phyloP scores from a whole-genome alignment of 2,113 vertebrate species.

The Microcebus tavaratra region DNA sequence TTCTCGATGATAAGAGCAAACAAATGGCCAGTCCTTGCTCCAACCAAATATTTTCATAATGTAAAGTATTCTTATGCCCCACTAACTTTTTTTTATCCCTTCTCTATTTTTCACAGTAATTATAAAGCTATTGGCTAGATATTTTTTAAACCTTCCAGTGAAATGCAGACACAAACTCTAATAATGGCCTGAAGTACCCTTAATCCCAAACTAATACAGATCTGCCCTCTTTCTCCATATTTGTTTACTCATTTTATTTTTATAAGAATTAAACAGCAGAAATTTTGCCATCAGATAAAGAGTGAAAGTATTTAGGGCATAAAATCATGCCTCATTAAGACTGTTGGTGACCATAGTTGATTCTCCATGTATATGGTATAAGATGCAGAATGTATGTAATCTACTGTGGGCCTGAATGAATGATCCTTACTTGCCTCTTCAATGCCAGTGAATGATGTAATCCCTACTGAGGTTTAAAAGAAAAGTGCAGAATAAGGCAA shows the following conservation, averaged over 20 bases:
- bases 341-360: neutral
- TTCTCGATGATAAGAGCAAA: neutral
- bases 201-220: neutral
- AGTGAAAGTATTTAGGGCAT: neutral
- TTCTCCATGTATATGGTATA: neutral
- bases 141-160: neutral
- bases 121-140: neutral
- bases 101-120: neutral
- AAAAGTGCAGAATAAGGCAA: neutral
- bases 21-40: neutral
- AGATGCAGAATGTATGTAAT: neutral
- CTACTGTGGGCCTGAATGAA: neutral
- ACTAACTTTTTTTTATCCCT: neutral
- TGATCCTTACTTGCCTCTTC: neutral
- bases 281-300: neutral
- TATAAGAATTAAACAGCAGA: neutral
- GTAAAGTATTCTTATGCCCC: neutral
- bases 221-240: neutral
- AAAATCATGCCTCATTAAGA: neutral
- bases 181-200: neutral
- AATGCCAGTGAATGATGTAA: neutral
- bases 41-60: neutral
- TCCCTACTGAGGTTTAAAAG: neutral
- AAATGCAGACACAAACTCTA: neutral
- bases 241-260: slow-evolving; percentile 30